Evolutionary conservation across 2,113 vertebrate genomes (phyloP).

Genomic region (Chaetura pelagica): DNA sequence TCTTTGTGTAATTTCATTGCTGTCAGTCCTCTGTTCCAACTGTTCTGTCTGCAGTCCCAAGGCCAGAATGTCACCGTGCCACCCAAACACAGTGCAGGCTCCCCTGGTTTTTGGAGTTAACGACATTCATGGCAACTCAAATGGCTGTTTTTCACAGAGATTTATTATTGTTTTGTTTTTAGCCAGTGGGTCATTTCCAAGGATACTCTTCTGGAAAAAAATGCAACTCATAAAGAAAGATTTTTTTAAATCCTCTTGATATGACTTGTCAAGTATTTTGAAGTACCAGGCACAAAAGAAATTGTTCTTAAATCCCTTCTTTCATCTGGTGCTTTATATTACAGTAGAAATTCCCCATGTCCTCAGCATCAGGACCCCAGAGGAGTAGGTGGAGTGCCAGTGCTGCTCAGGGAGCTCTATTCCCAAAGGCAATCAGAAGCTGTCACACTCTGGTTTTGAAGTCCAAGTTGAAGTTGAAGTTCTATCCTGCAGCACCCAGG

Average conservation of each 20-base stretch:
- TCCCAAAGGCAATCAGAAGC: neutral
- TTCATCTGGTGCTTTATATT: conserved; percentile 12
- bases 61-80: neutral
- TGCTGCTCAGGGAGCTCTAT: neutral
- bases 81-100: neutral
- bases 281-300: conserved; percentile 19
- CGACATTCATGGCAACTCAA: neutral
- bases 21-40: neutral
- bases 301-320: conserved; percentile 27
- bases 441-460: fast-evolving
- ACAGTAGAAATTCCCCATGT: neutral
- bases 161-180: conserved; percentile 47
- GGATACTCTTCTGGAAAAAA: conserved; percentile 53
- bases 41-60: neutral
- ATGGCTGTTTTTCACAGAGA: neutral
- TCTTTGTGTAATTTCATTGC: neutral
- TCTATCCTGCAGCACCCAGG: neutral
- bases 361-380: neutral
- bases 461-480: fast-evolving
- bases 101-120: neutral
- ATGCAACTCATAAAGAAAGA: conserved; percentile 41
- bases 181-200: conserved; percentile 62
- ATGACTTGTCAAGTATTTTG: conserved; percentile 32
- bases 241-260: conserved; percentile 23
- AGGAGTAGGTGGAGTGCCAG: neutral